phyloP scores from a whole-genome alignment of 2,113 vertebrate species.

The Aleadryas rufinucha region DNA sequence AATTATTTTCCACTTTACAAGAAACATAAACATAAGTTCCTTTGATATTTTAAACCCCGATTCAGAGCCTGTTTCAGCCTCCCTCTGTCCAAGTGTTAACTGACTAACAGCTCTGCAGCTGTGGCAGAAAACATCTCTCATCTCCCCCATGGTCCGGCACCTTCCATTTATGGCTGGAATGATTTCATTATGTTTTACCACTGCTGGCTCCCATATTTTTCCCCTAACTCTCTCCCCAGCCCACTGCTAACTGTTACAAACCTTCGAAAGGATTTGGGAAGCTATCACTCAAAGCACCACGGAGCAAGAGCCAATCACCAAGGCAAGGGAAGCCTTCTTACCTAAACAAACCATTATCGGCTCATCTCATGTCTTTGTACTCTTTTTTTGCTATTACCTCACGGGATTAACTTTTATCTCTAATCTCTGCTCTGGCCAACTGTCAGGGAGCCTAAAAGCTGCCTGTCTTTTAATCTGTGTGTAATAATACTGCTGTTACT shows the following conservation, averaged over 20 bases:
- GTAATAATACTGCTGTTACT: constrained; percentile 61
- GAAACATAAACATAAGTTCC: constrained; percentile 25
- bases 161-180: constrained; percentile 54
- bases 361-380: constrained; percentile 67
- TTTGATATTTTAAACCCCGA: constrained; percentile 8
- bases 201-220: constrained; percentile 21
- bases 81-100: constrained; percentile 37
- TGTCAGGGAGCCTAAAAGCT: constrained; percentile 62
- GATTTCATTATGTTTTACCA: constrained; percentile 50
- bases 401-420: constrained; percentile 64
- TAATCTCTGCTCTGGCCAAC: constrained; percentile 67
- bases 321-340: constrained; percentile 41
- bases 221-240: background rate
- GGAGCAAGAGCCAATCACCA: constrained; percentile 17
- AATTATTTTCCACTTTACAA: constrained; percentile 50
- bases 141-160: constrained; percentile 33
- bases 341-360: constrained; percentile 59
- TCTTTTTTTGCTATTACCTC: constrained; percentile 67
- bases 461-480: constrained; percentile 62
- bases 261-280: constrained; percentile 46
- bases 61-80: constrained; percentile 12
- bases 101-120: constrained; percentile 57
- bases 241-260: background rate
- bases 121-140: constrained; percentile 58
- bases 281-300: constrained; percentile 18